phyloP scores from a whole-genome alignment of 2,888 invertebrate species.

The Apamea epomidion region DNA sequence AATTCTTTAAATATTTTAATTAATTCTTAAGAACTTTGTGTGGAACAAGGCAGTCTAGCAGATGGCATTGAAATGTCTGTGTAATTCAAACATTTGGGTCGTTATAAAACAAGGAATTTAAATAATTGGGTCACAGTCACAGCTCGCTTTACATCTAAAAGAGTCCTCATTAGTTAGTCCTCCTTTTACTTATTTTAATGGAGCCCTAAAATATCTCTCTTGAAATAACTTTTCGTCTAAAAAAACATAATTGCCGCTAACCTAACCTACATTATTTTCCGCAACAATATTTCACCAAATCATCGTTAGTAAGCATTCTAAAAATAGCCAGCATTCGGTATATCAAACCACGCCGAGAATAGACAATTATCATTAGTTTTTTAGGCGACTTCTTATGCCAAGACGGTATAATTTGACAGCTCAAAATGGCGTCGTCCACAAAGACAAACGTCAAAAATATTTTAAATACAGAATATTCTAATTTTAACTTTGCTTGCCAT shows the following conservation, averaged over 20 bases:
- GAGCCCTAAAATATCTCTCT: not conserved
- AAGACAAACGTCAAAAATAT: slow-evolving; percentile 4
- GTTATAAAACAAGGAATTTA: slow-evolving; percentile 35
- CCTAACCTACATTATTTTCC: not conserved
- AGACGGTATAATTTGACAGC: slow-evolving; percentile 23
- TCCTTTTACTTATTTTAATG: slow-evolving; percentile 21
- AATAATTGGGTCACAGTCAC: slow-evolving; percentile 39
- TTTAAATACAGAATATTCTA: slow-evolving; percentile 5
- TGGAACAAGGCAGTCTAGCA: slow-evolving; percentile 18
- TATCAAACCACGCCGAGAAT: slow-evolving; percentile 14
- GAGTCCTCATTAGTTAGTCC: slow-evolving; percentile 20
- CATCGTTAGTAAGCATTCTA: slow-evolving; percentile 13
- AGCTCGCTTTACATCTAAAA: slow-evolving; percentile 29
- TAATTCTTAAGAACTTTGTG: not conserved
- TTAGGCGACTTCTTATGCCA: slow-evolving; percentile 17
- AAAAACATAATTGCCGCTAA: too few relatives aligned
- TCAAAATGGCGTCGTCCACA: not conserved
- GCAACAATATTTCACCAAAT: not conserved
- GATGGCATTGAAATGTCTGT: slow-evolving; percentile 42
- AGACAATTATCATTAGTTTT: slow-evolving; percentile 32
- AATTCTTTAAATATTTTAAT: not conserved
- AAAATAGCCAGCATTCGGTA: not conserved
- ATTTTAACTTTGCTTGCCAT: slow-evolving; percentile 22
- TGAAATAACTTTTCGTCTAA: slow-evolving; percentile 1
- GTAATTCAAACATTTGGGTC: slow-evolving; percentile 33